Evolutionary conservation across 1,140 invertebrate species (phyloP).

Genomic region (Parasteatoda tepidariorum): DNA sequence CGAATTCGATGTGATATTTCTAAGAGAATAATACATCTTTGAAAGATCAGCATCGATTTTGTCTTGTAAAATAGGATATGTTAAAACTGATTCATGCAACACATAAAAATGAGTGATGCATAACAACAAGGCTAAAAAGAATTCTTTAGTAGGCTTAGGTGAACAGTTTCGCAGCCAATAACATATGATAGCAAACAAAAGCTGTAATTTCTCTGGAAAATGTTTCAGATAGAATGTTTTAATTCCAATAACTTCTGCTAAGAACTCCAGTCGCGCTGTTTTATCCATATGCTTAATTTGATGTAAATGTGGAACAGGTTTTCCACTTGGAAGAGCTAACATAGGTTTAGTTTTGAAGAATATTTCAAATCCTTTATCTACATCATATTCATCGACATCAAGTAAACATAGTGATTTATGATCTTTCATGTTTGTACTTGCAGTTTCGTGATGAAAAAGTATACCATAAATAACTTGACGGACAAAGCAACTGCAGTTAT

Average conservation of each 20-base stretch:
- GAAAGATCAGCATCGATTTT: not conserved
- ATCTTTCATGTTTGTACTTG: constrained; percentile 65
- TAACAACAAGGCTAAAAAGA: constrained; percentile 37
- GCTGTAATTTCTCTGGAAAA: constrained; percentile 74
- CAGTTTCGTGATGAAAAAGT: constrained; percentile 69
- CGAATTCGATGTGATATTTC: not conserved
- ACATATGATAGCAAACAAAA: constrained; percentile 75
- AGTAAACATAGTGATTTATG: constrained; percentile 66
- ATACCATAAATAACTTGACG: constrained; percentile 77
- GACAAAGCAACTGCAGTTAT: constrained; percentile 74
- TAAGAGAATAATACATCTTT: not conserved
- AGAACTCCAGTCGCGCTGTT: constrained; percentile 49
- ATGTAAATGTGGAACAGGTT: constrained; percentile 63
- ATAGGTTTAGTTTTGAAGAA: constrained; percentile 64
- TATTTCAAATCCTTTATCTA: constrained; percentile 63
- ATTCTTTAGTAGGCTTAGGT: constrained; percentile 10
- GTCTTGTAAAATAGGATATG: not conserved
- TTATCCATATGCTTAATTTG: constrained; percentile 54
- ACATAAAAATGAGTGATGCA: constrained; percentile 26
- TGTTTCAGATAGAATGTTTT: constrained; percentile 63
- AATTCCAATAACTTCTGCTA: constrained; percentile 62
- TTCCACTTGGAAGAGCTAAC: constrained; percentile 61
- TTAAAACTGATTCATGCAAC: not conserved
- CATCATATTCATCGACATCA: constrained; percentile 67
- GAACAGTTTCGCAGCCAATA: constrained; percentile 75